Conservation (phyloP, 1,140 invertebrate genomes). For the Lepidurus packardi region DNA sequence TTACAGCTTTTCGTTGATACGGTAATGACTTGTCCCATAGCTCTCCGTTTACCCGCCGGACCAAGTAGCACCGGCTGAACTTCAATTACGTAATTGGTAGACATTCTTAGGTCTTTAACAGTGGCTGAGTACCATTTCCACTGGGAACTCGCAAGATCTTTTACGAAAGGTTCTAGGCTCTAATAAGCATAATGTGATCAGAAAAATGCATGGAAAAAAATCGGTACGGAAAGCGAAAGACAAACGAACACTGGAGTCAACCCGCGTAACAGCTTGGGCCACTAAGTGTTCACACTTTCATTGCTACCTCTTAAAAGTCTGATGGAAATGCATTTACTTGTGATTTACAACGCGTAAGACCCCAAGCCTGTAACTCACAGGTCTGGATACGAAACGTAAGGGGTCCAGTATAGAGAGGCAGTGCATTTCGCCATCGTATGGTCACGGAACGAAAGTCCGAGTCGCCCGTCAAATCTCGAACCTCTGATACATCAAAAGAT, state of each 20-base stretch:
- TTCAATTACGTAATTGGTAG: conserved; percentile 11
- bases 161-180: conserved; percentile 3
- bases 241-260: too few relatives aligned
- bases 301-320: background rate
- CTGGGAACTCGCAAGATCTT: background rate
- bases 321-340: background rate
- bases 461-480: background rate
- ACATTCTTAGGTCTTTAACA: background rate
- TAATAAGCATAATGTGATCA: background rate
- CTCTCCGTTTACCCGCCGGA: background rate
- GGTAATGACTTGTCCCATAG: background rate
- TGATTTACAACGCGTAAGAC: background rate
- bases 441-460: background rate
- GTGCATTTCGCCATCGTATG: background rate
- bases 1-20: conserved; percentile 1
- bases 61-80: background rate
- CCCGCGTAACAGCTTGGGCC: background rate
- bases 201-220: background rate
- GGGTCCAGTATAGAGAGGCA: background rate
- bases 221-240: background rate
- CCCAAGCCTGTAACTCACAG: background rate
- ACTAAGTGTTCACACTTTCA: background rate
- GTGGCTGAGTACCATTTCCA: conserved; percentile 13
- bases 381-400: background rate
- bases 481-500: background rate